Evolutionary conservation across 2,888 invertebrate genomes (phyloP).

Genomic region (Ophion costatus): DNA sequence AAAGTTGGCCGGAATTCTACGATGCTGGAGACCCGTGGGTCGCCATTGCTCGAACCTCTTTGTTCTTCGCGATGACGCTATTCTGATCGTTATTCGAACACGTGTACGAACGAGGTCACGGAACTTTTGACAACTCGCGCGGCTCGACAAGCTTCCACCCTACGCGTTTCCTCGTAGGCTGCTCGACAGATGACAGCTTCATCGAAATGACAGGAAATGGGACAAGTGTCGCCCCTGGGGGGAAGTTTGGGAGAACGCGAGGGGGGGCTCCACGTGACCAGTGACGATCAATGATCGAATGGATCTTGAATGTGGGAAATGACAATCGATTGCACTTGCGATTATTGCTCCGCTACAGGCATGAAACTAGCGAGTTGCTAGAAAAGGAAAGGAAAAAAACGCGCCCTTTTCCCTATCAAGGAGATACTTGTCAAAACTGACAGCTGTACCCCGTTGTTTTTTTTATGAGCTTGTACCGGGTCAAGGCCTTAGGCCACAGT

Average conservation of each 20-base stretch:
- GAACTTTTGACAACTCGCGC: not conserved
- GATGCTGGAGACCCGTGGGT: not conserved
- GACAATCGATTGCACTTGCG: not conserved
- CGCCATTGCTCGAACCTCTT: constrained; percentile 2
- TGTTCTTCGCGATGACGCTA: too few relatives aligned
- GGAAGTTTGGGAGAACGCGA: constrained; percentile 10
- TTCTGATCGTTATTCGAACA: not conserved
- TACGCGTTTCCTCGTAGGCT: not conserved
- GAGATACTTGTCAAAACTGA: too few relatives aligned
- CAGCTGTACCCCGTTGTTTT: too few relatives aligned
- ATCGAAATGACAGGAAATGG: not conserved
- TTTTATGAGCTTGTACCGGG: too few relatives aligned
- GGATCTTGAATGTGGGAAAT: not conserved
- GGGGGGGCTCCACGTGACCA: constrained; percentile 45
- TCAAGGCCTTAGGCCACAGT: too few relatives aligned
- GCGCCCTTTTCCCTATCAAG: too few relatives aligned
- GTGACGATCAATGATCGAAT: constrained; percentile 34
- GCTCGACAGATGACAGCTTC: not conserved
- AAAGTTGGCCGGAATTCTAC: not conserved
- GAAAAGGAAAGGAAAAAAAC: too few relatives aligned
- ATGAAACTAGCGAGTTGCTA: too few relatives aligned
- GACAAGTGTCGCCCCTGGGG: not conserved
- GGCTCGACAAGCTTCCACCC: not conserved
- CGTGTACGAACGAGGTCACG: not conserved
- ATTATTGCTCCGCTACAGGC: too few relatives aligned